phyloP scores from a whole-genome alignment of 2,888 invertebrate genomes.

The Tridacna crocea region DNA sequence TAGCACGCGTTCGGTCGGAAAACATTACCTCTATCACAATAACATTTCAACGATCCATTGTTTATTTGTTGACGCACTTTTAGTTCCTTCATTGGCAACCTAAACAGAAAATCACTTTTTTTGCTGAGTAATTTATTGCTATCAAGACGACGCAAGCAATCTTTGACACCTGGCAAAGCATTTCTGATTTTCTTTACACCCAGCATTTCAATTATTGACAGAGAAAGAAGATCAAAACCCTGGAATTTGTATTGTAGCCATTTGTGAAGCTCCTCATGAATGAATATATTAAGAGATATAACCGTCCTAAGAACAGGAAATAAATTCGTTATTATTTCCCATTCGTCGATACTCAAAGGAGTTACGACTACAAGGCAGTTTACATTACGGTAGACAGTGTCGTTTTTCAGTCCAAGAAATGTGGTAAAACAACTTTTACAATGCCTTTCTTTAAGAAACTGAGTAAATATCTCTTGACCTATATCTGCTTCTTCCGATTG shows the following conservation, averaged over 20 bases:
- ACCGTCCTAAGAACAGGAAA: not conserved
- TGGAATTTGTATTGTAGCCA: not conserved
- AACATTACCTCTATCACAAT: constrained; percentile 27
- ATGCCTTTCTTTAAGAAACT: not conserved
- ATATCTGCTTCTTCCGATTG: not conserved
- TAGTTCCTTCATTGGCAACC: not conserved
- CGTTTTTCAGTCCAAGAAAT: not conserved
- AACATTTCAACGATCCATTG: constrained; percentile 46
- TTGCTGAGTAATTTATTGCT: too few relatives aligned
- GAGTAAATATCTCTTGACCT: not conserved
- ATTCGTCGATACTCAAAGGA: not conserved
- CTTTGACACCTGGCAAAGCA: not conserved
- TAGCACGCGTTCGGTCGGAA: constrained; percentile 50
- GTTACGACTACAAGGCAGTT: not conserved
- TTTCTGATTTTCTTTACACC: not conserved
- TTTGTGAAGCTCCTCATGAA: not conserved
- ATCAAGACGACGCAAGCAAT: not conserved
- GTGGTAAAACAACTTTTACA: not conserved
- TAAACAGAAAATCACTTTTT: not conserved
- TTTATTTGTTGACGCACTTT: not conserved
- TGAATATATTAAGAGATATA: not conserved
- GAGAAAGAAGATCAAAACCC: not conserved
- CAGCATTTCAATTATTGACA: not conserved
- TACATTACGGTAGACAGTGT: not conserved
- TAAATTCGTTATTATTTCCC: not conserved